These are phyloP conservation scores for Salvator merianae DNA, from an alignment of 2,113 vertebrate species.

Conservation along the genomic window DNA sequence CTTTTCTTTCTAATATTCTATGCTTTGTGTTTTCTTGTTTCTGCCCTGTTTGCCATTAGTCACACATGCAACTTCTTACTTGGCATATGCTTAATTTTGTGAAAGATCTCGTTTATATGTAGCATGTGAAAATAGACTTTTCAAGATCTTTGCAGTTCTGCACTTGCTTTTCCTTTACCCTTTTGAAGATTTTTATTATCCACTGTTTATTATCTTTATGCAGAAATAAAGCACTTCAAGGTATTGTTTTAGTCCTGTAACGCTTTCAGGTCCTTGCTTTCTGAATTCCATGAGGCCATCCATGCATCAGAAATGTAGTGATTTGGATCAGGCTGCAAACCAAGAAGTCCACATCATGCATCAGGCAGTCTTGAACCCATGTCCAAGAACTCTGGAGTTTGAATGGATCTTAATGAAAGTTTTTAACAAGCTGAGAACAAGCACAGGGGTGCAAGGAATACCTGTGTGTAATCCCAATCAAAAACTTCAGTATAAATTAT, in stretches of 20 bases:
- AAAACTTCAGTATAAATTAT: no score
- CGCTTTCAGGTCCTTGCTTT: neutral
- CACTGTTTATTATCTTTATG: neutral
- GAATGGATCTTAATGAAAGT: no score
- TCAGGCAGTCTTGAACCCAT: no score
- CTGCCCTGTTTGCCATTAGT: conserved; percentile 4
- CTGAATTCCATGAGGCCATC: neutral
- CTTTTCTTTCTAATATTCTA: neutral
- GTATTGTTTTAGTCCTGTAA: neutral
- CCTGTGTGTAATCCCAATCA: no score
- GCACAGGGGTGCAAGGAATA: no score
- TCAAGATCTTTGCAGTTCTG: neutral
- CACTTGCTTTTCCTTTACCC: neutral
- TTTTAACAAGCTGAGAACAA: no score
- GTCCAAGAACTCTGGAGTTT: no score
- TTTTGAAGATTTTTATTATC: neutral
- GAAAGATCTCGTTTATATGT: conserved; percentile 15
- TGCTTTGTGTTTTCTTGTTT: neutral
- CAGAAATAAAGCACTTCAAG: neutral
- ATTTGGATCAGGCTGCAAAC: neutral
- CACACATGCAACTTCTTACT: neutral
- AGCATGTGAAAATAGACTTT: conserved; percentile 8
- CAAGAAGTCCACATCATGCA: no score
- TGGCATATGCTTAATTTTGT: conserved; percentile 35
- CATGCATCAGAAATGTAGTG: neutral